Base-by-base conservation (phyloP, 37 sponge, comb jelly and placozoan genomes). In the Cliona cf. orientalis region DNA sequence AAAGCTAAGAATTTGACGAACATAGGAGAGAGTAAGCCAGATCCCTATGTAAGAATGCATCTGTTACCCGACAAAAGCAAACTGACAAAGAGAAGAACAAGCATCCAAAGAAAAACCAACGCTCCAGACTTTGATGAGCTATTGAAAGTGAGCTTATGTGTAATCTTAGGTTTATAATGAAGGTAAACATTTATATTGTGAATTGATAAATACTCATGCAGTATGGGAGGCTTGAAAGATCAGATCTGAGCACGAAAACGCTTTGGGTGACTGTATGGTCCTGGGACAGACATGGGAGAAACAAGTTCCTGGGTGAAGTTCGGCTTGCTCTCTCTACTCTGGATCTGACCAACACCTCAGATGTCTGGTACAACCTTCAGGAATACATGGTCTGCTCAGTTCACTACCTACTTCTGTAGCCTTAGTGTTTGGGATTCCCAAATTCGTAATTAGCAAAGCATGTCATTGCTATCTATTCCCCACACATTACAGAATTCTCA, bases 211-310 rank as follows among this genome's bases (percentile, higher is more conserved):
- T 49, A 49, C 17, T 11, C 55, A 11, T 19, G 55, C 17, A 17
- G 55, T 49, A 49, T 49, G 11, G 17, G 55, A 11, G n/a, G n/a
- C n/a, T n/a, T n/a, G n/a, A n/a, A n/a, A n/a, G n/a, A 40, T 45
- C 42, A 3, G 69, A 66, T 2, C 11, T 88, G 42, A 21, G 19
- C 7, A 36, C 56, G 19, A 66, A 42, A 12, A 91, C 80, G 21
- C 66, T 91, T 12, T 83, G 84, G 84, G n/a, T 91, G 80, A 87
- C 84, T 71, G 84, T 91, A 42, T 91, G 92, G 92, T 72, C 78
- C 70, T 83, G 75, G 74, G 84, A 91, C 56, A 60, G 66, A 29
- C 83, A 72, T 62, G 87, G 87, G 4, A 75, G 75, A 75, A 86
- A 91, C 69, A 71, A 81, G 55, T 91, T 91, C 49, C 79, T 91